Evolutionary conservation across 2,113 vertebrate species (phyloP).

Genomic region (Rhegmatorhina hoffmannsi): DNA sequence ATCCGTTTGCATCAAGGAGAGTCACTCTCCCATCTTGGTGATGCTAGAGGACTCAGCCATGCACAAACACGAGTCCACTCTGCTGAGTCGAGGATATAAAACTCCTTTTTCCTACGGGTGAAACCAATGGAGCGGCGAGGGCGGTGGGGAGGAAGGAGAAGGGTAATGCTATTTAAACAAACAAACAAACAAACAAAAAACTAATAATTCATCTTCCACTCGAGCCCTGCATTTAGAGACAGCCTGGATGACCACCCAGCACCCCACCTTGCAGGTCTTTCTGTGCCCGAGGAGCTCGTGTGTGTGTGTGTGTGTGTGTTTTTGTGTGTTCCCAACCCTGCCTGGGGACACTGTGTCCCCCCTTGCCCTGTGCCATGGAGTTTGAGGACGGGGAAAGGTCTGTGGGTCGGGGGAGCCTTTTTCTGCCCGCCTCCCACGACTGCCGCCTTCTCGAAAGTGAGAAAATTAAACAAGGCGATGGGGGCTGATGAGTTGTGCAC

Average conservation of each 20-base stretch:
- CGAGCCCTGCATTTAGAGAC: not conserved
- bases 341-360: not conserved
- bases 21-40: not conserved
- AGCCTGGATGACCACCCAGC: too few relatives aligned
- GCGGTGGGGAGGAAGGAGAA: not conserved
- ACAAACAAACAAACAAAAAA: fast-evolving
- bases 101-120: not conserved
- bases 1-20: not conserved
- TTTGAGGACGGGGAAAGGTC: not conserved
- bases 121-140: not conserved
- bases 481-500: constrained; percentile 51
- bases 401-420: not conserved
- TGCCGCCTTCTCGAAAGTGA: not conserved
- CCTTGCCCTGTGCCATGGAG: not conserved
- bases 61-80: not conserved
- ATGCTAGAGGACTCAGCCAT: not conserved
- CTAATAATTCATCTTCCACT: not conserved
- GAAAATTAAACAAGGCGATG: not conserved
- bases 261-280: not conserved
- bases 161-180: not conserved
- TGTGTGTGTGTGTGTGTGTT: too few relatives aligned
- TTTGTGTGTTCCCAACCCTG: not conserved
- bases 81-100: not conserved
- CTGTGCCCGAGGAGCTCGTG: not conserved
- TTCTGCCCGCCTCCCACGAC: not conserved